A percentile compares a stretch with the other conserved stretches of the same genome.
Conservation (phyloP, 2,888 invertebrate genomes). For the Brachypalpus laphriformis region DNA sequence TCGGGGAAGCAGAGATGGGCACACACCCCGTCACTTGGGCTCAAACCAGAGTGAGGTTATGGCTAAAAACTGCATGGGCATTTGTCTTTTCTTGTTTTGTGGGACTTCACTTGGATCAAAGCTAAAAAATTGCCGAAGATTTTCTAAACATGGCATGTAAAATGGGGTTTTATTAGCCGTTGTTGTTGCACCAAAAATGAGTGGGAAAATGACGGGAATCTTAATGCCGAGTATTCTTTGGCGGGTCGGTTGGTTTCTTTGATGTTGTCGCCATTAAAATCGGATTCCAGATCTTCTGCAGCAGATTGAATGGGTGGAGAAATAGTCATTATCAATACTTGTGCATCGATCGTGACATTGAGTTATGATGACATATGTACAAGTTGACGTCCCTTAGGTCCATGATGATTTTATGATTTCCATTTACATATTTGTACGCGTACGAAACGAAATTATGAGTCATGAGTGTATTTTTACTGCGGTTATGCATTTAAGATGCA, state of each 20-base stretch:
- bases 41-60: conserved; percentile 24
- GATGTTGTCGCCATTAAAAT: conserved; percentile 54
- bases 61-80: background rate
- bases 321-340: conserved; percentile 53
- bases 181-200: conserved; percentile 17
- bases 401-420: background rate
- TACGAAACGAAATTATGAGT: background rate
- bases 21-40: background rate
- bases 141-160: conserved; percentile 10
- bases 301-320: conserved; percentile 41
- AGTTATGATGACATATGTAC: conserved; percentile 61
- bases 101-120: conserved; percentile 28
- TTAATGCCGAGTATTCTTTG: conserved; percentile 36
- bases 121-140: conserved; percentile 20
- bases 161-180: conserved; percentile 3
- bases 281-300: conserved; percentile 53
- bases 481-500: background rate
- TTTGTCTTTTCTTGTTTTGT: conserved; percentile 9
- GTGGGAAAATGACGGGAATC: conserved; percentile 54
- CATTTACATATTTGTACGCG: background rate
- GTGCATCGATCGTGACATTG: conserved; percentile 55
- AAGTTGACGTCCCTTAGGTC: conserved; percentile 24
- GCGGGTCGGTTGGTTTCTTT: conserved; percentile 37
- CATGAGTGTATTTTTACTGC: too few relatives aligned
- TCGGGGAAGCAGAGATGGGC: conserved; percentile 3